These are phyloP conservation scores for Steatornis caripensis DNA, from an alignment of 2,113 vertebrate genomes.

Conservation along the genomic window DNA sequence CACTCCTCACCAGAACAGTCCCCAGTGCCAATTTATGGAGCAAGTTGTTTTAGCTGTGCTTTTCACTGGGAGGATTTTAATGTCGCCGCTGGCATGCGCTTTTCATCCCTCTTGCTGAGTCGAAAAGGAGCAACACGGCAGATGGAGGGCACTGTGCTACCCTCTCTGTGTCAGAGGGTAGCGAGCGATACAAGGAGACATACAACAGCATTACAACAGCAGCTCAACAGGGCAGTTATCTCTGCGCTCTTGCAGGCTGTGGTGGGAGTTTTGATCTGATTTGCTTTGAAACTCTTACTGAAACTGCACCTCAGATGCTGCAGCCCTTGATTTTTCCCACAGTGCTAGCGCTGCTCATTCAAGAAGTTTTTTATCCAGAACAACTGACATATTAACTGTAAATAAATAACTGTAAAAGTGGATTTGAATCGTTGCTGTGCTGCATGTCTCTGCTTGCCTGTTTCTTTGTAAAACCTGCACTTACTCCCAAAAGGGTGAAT, in stretches of 20 bases:
- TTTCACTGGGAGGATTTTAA: neutral
- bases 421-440: neutral
- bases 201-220: neutral
- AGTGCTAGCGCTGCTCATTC: neutral
- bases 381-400: neutral
- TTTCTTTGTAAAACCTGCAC: neutral
- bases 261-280: neutral
- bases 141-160: neutral
- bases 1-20: neutral
- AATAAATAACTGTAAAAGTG: neutral
- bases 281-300: neutral
- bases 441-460: neutral
- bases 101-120: fast-evolving
- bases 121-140: fast-evolving
- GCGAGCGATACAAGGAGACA: neutral
- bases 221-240: neutral
- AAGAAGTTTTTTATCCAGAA: neutral
- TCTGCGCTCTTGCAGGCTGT: neutral
- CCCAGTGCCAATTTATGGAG: neutral
- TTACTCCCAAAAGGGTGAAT: neutral
- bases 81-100: fast-evolving
- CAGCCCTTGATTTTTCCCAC: neutral
- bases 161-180: fast-evolving
- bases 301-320: neutral
- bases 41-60: neutral